These are phyloP conservation scores for Xenopus tropicalis DNA, from an alignment of 2,113 vertebrate genomes.

Conservation along the genomic window UCB_Xtro_10.0 CM004447.2:153657001-153657500, in stretches of 20 bases:
- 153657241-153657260: not conserved
- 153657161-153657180: no score
- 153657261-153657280: not conserved
- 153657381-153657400: slow-evolving; percentile 14
- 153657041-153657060: no score
- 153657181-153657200: no score
- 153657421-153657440: slow-evolving; percentile 28
- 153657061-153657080: no score
- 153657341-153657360: not conserved
- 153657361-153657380: not conserved
- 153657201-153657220: no score
- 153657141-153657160: no score
- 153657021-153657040: no score
- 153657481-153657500: slow-evolving; percentile 19
- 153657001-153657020: no score
- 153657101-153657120: no score
- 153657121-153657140: no score
- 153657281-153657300: not conserved
- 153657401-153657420: slow-evolving; percentile 9
- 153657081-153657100: no score
- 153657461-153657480: not conserved
- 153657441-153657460: not conserved
- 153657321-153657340: not conserved
- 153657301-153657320: not conserved
- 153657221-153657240: no score